A percentile compares a stretch with the other conserved stretches of the same genome.
phyloP scores from a whole-genome alignment of 2,797 vertebrate genomes.

The Chelmon rostratus region DNA sequence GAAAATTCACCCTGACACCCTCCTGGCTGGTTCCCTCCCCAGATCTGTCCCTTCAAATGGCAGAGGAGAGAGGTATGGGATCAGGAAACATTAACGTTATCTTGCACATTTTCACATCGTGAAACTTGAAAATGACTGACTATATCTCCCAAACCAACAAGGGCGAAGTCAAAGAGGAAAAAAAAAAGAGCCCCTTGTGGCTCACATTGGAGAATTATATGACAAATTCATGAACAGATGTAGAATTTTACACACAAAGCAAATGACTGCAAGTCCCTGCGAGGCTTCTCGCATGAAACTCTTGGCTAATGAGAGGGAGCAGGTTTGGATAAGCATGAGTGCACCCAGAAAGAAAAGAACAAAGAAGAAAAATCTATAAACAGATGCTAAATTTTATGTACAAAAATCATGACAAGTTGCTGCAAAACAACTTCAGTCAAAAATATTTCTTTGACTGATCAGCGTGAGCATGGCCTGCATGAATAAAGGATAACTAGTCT shows the following conservation, averaged over 20 bases:
- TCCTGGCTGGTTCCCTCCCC: constrained; percentile 65
- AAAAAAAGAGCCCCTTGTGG: constrained; percentile 39
- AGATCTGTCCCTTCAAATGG: constrained; percentile 63
- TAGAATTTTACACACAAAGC: constrained; percentile 61
- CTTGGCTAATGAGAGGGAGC: constrained; percentile 61
- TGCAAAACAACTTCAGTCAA: constrained; percentile 56
- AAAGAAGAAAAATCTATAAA: constrained; percentile 65
- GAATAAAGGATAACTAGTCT: constrained; percentile 25
- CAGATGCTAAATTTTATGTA: constrained; percentile 74
- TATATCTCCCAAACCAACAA: constrained; percentile 17
- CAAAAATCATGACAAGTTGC: constrained; percentile 68
- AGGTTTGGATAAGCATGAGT: constrained; percentile 58
- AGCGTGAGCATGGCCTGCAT: constrained; percentile 51
- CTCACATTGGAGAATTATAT: constrained; percentile 60
- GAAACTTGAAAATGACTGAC: constrained; percentile 56
- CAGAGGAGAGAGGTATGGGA: constrained; percentile 28
- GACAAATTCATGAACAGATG: constrained; percentile 73
- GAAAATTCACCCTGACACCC: constrained; percentile 73
- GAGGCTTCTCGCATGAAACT: constrained; percentile 62
- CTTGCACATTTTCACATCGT: constrained; percentile 47
- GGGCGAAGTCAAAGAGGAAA: constrained; percentile 37
- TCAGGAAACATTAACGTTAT: constrained; percentile 63
- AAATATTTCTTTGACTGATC: constrained; percentile 61
- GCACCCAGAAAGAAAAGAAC: constrained; percentile 46
- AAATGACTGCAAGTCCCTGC: constrained; percentile 61